A percentile compares a stretch with the other conserved stretches of the same genome.
phyloP scores from a whole-genome alignment of 1,140 invertebrate species.

The Chrysomallon squamiferum region DNA sequence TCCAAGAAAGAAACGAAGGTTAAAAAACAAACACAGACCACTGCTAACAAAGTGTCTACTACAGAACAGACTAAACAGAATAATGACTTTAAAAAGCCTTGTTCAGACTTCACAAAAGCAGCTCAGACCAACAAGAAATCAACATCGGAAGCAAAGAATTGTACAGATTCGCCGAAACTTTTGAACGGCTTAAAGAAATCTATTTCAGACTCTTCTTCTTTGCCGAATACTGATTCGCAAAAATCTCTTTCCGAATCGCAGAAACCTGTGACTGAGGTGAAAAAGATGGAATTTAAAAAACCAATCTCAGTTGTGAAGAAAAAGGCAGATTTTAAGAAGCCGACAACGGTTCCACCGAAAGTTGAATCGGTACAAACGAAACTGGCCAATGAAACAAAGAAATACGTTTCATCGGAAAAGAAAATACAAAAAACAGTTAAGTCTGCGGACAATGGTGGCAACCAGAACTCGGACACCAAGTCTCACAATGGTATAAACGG shows the following conservation, averaged over 20 bases:
- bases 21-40: background rate
- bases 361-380: background rate
- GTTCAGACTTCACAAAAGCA: background rate
- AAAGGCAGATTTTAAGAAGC: constrained; percentile 1
- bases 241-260: background rate
- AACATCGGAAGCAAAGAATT: background rate
- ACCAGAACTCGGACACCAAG: no score
- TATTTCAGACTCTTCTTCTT: background rate
- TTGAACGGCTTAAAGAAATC: background rate
- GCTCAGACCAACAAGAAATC: background rate
- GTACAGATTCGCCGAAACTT: background rate
- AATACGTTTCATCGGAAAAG: background rate
- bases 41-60: background rate
- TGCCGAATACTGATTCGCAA: background rate
- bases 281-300: constrained; percentile 2
- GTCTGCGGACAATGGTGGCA: background rate
- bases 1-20: background rate
- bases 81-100: background rate
- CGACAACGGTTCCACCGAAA: background rate
- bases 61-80: background rate
- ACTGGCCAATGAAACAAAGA: background rate
- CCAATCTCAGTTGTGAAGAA: background rate
- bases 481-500: no score
- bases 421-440: background rate
- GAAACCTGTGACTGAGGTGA: background rate